Percentiles rank a stretch among this genome's conserved stretches.
These are phyloP conservation scores for Loriculus beryllinus DNA, from an alignment of 2,797 vertebrate species.

Conservation along the genomic window DNA sequence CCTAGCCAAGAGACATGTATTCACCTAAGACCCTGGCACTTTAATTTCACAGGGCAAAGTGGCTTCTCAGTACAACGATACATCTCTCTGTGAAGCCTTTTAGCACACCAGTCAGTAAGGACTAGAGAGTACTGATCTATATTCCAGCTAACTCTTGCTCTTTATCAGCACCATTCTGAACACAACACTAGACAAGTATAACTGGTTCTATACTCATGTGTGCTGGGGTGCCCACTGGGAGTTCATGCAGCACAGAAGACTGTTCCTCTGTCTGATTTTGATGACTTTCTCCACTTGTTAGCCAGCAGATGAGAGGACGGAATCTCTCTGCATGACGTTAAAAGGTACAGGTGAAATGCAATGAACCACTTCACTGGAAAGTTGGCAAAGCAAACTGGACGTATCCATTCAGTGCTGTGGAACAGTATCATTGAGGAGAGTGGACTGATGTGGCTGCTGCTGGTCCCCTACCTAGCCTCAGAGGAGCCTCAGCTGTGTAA, in stretches of 20 bases:
- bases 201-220: not conserved
- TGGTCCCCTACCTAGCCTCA: not conserved
- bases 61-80: not conserved
- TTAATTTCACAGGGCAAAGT: not conserved
- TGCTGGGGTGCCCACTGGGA: not conserved
- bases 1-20: not conserved
- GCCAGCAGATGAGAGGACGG: not conserved
- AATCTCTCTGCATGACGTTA: not conserved
- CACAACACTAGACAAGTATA: fast-evolving
- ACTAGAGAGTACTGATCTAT: not conserved
- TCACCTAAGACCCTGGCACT: not conserved
- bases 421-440: not conserved
- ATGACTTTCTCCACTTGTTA: not conserved
- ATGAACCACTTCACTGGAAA: not conserved
- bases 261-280: not conserved
- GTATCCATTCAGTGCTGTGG: not conserved
- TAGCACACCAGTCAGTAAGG: not conserved
- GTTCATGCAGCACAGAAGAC: not conserved
- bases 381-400: not conserved
- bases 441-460: not conserved
- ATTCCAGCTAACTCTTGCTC: not conserved
- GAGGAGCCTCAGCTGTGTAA: not conserved
- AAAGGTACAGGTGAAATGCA: not conserved
- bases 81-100: not conserved
- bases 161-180: fast-evolving